Conservation (phyloP, 37 sponge, comb jelly and placozoan species). For the Beroe ovata region DNA sequence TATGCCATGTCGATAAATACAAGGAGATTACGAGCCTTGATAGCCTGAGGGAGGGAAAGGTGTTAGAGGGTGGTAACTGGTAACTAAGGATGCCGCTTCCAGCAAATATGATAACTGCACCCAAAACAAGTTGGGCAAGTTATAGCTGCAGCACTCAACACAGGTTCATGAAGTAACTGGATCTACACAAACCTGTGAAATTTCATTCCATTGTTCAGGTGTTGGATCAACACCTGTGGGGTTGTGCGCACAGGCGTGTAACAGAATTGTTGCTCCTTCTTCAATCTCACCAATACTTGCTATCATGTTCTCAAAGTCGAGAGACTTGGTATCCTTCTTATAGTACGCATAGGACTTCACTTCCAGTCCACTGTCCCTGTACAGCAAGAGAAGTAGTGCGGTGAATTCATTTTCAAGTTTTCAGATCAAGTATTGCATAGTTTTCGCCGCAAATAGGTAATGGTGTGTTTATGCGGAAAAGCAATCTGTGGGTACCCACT, state of each 20-base stretch:
- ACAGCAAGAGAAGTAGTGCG: background rate
- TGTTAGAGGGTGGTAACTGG: background rate
- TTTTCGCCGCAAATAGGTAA: too few species aligned
- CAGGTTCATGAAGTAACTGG: too few species aligned
- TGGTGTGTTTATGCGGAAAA: too few species aligned
- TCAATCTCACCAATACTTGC: slow-evolving; percentile 79
- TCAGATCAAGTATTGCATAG: too few species aligned
- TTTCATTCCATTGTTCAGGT: slow-evolving; percentile 85
- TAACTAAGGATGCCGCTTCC: background rate
- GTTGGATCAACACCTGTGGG: slow-evolving; percentile 93
- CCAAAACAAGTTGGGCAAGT: too few species aligned
- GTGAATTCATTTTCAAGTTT: too few species aligned
- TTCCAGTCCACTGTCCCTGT: slow-evolving; percentile 77
- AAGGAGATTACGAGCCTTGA: slow-evolving; percentile 76
- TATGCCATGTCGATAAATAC: slow-evolving; percentile 92
- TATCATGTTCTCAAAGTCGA: slow-evolving; percentile 77
- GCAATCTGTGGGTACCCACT: too few species aligned
- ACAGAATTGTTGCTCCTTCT: slow-evolving; percentile 78
- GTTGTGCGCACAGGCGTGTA: slow-evolving; percentile 97
- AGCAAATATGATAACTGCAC: too few species aligned
- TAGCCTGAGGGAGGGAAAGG: background rate
- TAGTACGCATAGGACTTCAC: slow-evolving; percentile 84
- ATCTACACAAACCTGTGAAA: slow-evolving; percentile 84
- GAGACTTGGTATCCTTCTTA: slow-evolving; percentile 73
- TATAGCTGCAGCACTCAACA: too few species aligned